Evolutionary conservation across 2,888 invertebrate species (phyloP).

Genomic region (Hypena proboscidalis): DNA sequence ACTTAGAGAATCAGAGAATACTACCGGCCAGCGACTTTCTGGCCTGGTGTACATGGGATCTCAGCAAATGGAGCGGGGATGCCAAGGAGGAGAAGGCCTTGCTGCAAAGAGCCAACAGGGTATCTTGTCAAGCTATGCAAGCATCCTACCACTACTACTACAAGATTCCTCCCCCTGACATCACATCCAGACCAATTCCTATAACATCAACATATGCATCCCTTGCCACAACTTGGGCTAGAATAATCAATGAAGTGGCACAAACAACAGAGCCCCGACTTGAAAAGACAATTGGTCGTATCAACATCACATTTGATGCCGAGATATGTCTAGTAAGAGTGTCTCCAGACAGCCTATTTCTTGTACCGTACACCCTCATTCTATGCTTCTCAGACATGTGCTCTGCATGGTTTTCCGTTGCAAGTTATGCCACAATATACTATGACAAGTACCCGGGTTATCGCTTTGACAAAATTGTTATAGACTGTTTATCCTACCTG

Average conservation of each 20-base stretch:
- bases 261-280: too few relatives aligned
- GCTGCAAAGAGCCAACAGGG: not conserved
- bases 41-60: not conserved
- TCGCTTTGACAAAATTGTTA: too few relatives aligned
- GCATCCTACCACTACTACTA: not conserved
- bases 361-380: too few relatives aligned
- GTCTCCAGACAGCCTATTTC: too few relatives aligned
- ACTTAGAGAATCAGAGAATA: not conserved
- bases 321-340: too few relatives aligned
- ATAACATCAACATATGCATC: not conserved
- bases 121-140: not conserved
- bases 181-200: not conserved
- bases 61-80: not conserved
- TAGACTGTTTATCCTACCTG: too few relatives aligned
- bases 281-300: too few relatives aligned
- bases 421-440: too few relatives aligned
- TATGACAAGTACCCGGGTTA: too few relatives aligned
- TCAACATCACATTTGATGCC: too few relatives aligned
- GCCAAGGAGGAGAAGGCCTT: not conserved
- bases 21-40: not conserved
- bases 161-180: not conserved
- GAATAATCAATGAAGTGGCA: not conserved
- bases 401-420: too few relatives aligned
- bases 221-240: not conserved
- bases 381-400: too few relatives aligned